Conservation (phyloP, 2,888 invertebrate genomes). For the Glyphotaelius pellucidus region DNA sequence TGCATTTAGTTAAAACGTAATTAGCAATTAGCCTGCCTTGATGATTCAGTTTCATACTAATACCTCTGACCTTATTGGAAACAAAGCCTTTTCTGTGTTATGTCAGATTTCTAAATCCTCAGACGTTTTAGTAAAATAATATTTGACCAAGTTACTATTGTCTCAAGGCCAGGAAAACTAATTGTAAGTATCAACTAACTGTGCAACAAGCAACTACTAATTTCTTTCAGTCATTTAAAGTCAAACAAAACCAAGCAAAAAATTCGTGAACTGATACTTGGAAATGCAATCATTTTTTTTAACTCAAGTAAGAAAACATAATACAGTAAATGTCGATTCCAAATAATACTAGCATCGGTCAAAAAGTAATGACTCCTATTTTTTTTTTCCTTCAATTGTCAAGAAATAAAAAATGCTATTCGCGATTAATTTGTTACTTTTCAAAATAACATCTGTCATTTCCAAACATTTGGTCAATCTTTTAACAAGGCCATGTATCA, state of each 20-base stretch:
- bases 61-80: neutral
- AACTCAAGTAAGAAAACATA: too few species aligned
- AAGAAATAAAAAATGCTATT: too few species aligned
- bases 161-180: neutral
- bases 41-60: neutral
- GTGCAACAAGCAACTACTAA: neutral
- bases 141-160: neutral
- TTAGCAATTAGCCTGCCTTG: neutral
- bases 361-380: too few species aligned
- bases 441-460: too few species aligned
- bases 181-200: neutral
- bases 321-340: too few species aligned
- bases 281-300: neutral
- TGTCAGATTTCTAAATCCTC: neutral
- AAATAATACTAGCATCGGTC: too few species aligned
- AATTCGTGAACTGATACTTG: neutral
- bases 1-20: neutral
- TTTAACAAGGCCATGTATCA: too few species aligned
- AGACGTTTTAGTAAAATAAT: neutral
- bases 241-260: neutral
- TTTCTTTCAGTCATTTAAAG: neutral
- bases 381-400: too few species aligned
- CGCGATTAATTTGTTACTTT: too few species aligned
- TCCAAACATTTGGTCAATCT: too few species aligned
- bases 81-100: neutral